Base-by-base conservation (phyloP, 2,113 vertebrate genomes). In the Patagioenas fasciata region DNA sequence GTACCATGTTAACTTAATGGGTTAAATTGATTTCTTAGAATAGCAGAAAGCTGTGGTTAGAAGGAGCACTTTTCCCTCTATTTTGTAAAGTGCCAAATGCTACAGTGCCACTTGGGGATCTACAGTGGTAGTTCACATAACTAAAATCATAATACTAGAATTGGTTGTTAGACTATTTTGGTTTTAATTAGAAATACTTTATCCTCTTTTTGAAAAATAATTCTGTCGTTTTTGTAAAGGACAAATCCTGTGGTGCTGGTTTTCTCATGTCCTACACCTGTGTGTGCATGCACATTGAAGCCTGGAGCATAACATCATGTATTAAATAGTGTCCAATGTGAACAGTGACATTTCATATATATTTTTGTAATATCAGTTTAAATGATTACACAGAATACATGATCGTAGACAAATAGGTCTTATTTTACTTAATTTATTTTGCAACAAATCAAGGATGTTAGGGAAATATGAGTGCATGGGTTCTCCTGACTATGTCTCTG, bases 1-100 rank as follows among this genome's bases (percentile, higher is more conserved):
- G 20, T 58, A 85, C 51, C 71, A 6, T 72, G 73, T 96, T 95
- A 96, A 86, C 56, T 96, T 93, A 94, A 95, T 90, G 20, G 56
- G 79, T 91, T 93, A 87, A 91, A 95, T 80, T 72, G 57, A 93
- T 85, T 94, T 97, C 92, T 93, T 88, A 87, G 51, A 90, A 85
- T 42, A 82, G 47, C 82, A 96, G 48, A 44, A 91, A 93, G 40
- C 82, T 50, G 10, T 72, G 75, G 66, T 94, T 93, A 87, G 44
- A 93, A 89, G 74, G 85, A 97, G 88, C 34, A 71, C 10, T 48
- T 48, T 69, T 4, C 9, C 6, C 42, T 13, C 51, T 34, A 38
- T 89, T 96, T 94, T 86, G 42, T 56, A 95, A 93, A 90, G 62
- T 65, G 36, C 62, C 61, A 83, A 84, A 53, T 93, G 13, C 84